Conservation (phyloP, 2,113 vertebrate genomes). For the Cynopterus brachyotis region DNA sequence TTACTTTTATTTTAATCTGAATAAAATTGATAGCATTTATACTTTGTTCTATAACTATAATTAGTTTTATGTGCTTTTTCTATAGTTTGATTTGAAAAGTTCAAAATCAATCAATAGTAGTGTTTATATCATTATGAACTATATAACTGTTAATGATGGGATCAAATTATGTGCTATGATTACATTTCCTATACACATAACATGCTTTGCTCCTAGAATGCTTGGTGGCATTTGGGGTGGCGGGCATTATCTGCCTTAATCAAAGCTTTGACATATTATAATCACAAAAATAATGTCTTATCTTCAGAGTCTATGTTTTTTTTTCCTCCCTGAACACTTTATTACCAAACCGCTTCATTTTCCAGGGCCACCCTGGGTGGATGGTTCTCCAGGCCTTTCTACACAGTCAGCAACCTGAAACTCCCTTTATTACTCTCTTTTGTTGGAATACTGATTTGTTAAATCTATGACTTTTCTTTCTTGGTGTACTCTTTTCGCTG, state of each 20-base stretch:
- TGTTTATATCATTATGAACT: neutral
- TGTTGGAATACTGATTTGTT: neutral
- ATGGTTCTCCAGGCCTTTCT: neutral
- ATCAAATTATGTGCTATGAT: neutral
- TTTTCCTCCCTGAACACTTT: neutral
- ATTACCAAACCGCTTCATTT: neutral
- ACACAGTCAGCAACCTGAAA: neutral
- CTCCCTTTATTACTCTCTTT: neutral
- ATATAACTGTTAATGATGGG: constrained; percentile 2
- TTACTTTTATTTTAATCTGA: neutral
- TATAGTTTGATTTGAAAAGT: neutral
- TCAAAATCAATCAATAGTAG: neutral
- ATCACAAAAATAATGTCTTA: neutral
- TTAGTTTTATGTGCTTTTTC: neutral
- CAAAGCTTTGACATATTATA: neutral
- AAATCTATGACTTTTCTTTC: neutral
- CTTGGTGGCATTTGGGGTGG: neutral
- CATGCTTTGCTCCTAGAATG: neutral
- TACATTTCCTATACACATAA: neutral
- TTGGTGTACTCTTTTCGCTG: neutral
- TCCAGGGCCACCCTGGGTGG: neutral
- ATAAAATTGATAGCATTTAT: neutral
- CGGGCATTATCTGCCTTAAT: neutral
- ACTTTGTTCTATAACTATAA: neutral
- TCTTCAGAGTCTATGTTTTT: neutral